Conservation (phyloP, 35 echinoderm and acorn worm species). For the Acanthaster planci region DNA sequence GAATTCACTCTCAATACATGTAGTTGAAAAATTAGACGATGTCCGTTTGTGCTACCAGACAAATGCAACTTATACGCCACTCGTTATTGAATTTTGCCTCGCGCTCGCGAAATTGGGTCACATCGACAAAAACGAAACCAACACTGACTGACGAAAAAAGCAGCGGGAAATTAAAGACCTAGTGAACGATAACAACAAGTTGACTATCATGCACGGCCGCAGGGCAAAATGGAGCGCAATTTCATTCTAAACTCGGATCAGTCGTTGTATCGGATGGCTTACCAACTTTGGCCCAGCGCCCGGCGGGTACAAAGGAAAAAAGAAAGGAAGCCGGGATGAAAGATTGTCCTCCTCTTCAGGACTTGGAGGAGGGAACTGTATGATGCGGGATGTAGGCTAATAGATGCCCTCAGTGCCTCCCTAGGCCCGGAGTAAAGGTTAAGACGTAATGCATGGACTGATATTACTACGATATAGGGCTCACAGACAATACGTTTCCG, state of each 20-base stretch:
- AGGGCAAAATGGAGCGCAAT: background rate
- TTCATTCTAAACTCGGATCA: conserved; percentile 4
- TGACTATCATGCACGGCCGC: too few relatives aligned
- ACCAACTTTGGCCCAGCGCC: background rate
- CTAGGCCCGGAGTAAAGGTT: background rate
- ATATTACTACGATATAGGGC: background rate
- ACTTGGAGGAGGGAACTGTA: background rate
- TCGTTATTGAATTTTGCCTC: too few relatives aligned
- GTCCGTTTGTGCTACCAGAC: too few relatives aligned
- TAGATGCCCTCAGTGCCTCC: background rate
- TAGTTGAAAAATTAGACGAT: too few relatives aligned
- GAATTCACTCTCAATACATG: too few relatives aligned
- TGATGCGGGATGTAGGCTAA: background rate
- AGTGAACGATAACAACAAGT: too few relatives aligned
- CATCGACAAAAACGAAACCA: too few relatives aligned
- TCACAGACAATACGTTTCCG: background rate
- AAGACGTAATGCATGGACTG: conserved; percentile 2
- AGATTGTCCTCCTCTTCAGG: background rate
- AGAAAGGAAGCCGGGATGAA: background rate
- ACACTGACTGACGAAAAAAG: too few relatives aligned
- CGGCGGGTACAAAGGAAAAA: background rate
- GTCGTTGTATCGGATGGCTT: conserved; percentile 1
- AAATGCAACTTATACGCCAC: too few relatives aligned
- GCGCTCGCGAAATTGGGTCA: too few relatives aligned
- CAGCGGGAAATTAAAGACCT: too few relatives aligned